Conservation (phyloP, 2,888 invertebrate genomes). For the Apomyelois bistriatella region DNA sequence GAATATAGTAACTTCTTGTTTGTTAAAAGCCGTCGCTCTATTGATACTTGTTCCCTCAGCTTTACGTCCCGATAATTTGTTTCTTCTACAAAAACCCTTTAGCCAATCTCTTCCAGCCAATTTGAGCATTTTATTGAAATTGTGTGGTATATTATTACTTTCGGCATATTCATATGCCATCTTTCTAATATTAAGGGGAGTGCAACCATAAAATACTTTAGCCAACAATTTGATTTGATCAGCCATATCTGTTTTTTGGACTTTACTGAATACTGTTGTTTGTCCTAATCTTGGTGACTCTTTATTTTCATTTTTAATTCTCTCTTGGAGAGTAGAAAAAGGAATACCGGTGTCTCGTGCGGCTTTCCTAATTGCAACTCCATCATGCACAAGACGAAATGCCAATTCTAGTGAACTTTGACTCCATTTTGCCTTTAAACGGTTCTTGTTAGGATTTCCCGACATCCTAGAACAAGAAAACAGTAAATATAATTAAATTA, state of each 20-base stretch:
- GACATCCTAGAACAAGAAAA: not conserved
- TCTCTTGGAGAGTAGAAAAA: slow-evolving; percentile 15
- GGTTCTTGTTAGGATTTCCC: too few relatives aligned
- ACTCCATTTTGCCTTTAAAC: too few relatives aligned
- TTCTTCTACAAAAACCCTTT: slow-evolving; percentile 14
- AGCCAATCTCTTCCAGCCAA: slow-evolving; percentile 17
- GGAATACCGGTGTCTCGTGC: not conserved
- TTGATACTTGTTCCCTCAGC: slow-evolving; percentile 15
- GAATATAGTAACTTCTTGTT: slow-evolving; percentile 15
- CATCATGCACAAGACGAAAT: slow-evolving; percentile 11
- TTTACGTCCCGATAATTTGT: slow-evolving; percentile 12
- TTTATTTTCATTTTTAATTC: slow-evolving; percentile 15
- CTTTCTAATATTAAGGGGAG: slow-evolving; percentile 14
- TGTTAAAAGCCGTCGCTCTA: slow-evolving; percentile 16
- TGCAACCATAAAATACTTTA: slow-evolving; percentile 17
- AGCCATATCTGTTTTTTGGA: slow-evolving; percentile 15
- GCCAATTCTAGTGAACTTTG: not conserved
- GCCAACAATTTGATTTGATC: slow-evolving; percentile 13
- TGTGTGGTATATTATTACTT: slow-evolving; percentile 11
- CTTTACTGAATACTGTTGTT: slow-evolving; percentile 15
- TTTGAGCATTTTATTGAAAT: slow-evolving; percentile 9
- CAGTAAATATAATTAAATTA: not conserved
- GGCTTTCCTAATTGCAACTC: slow-evolving; percentile 12
- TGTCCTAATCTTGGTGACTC: slow-evolving; percentile 10
- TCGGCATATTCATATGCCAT: slow-evolving; percentile 16